Conservation (phyloP, 2,113 vertebrate genomes). For the Callithrix jacchus region DNA sequence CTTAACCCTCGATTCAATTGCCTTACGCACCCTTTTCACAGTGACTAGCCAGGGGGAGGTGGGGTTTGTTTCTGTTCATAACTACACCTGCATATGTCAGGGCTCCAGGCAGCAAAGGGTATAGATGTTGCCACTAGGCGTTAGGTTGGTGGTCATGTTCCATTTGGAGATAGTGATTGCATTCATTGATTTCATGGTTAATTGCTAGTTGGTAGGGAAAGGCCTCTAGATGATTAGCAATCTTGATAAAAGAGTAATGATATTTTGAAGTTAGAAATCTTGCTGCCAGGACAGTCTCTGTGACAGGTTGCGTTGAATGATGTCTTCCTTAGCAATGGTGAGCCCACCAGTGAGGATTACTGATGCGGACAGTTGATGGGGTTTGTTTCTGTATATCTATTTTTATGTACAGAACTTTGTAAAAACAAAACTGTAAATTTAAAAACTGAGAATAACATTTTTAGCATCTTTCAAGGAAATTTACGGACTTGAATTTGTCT, state of each 20-base stretch:
- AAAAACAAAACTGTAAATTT: constrained; percentile 75
- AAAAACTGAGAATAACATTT: constrained; percentile 73
- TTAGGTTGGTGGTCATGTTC: background rate
- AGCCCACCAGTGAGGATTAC: constrained; percentile 87
- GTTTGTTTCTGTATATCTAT: constrained; percentile 75
- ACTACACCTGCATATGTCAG: background rate
- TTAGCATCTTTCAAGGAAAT: constrained; percentile 40
- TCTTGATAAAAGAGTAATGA: background rate
- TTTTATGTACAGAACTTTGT: constrained; percentile 76
- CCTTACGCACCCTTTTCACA: constrained; percentile 78
- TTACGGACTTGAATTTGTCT: constrained; percentile 23
- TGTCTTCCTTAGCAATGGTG: constrained; percentile 92
- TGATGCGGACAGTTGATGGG: constrained; percentile 87
- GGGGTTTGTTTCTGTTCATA: constrained; percentile 2
- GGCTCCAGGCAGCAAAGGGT: background rate
- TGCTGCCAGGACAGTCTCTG: constrained; percentile 73
- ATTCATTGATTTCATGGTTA: background rate
- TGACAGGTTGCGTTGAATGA: constrained; percentile 89
- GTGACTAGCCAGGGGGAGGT: constrained; percentile 60
- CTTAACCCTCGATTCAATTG: constrained; percentile 71
- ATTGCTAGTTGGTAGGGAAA: background rate
- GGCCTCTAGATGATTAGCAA: background rate
- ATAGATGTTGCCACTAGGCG: background rate
- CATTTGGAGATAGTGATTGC: background rate
- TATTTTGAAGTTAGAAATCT: background rate